These are phyloP conservation scores for Drosophila kepulauana DNA, from an alignment of 1,140 invertebrate species.

Conservation along the genomic window DNA sequence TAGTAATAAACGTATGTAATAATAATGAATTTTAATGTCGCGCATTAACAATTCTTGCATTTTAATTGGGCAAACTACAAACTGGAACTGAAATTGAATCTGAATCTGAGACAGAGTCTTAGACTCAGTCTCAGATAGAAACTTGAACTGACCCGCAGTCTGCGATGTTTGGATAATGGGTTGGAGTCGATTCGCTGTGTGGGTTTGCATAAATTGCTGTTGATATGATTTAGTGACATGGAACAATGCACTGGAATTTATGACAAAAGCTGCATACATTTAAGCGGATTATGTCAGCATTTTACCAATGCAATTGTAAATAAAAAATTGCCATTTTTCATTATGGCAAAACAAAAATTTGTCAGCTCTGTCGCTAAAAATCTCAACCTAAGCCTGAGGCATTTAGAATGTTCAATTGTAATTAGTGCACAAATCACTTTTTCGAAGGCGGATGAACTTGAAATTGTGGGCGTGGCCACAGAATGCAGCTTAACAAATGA, in stretches of 20 bases:
- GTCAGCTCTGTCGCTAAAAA: constrained; percentile 61
- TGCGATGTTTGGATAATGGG: constrained; percentile 2
- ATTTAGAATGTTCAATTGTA: constrained; percentile 57
- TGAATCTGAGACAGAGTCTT: constrained; percentile 5
- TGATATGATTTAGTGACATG: constrained; percentile 84
- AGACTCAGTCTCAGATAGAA: constrained; percentile 22
- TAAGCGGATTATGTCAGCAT: constrained; percentile 80
- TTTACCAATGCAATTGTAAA: constrained; percentile 59
- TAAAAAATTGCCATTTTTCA: constrained; percentile 55
- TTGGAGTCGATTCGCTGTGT: constrained; percentile 48
- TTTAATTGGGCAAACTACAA: constrained; percentile 74
- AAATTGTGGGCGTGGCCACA: constrained; percentile 52
- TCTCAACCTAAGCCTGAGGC: constrained; percentile 27
- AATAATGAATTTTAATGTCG: constrained; percentile 84
- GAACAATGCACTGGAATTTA: constrained; percentile 83
- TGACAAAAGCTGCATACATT: constrained; percentile 73
- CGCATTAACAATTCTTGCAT: constrained; percentile 83
- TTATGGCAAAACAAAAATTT: constrained; percentile 58
- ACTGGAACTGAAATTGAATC: constrained; percentile 12
- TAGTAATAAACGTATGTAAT: constrained; percentile 80
- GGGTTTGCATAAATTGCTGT: constrained; percentile 82
- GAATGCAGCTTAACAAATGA: constrained; percentile 13
- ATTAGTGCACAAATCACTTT: constrained; percentile 67
- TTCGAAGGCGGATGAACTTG: constrained; percentile 50
- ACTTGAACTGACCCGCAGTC: constrained; percentile 8